Base-by-base conservation (phyloP, 2,113 vertebrate species). In the Sinocyclocheilus grahami region DNA sequence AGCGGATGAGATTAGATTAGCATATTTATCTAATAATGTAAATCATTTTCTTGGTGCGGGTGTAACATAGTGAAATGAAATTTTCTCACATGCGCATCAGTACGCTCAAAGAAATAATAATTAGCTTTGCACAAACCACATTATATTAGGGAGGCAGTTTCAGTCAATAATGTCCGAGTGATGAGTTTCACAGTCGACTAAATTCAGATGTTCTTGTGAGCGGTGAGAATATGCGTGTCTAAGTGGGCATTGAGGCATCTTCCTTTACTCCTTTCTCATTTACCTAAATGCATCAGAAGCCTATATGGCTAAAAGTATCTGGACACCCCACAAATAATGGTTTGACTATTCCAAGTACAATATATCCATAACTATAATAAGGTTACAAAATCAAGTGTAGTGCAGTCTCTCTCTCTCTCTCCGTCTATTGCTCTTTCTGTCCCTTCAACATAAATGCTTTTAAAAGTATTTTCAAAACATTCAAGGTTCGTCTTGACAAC, bases 11-110 rank as follows among this genome's bases (percentile, higher is more conserved):
- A 78, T 84, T 75, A 84, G 76, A 89, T 89, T 89, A 86, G 48
- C 88, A 87, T 87, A 87, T 87, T 89, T 87, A 87, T 87, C 86
- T 83, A 84, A 89, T 86, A 89, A 87, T 87, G 85, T 78, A 87
- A 86, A 86, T 72, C 51, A 48, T 86, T 84, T 87, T 75, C 60
- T 79, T 33, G 39, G 77, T 83, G 46, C 33, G 63, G 79, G 85
- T 87, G 67, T 62, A 87, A 87, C 58, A 46, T 75, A 37, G 84
- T 84, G 60, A 87, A 83, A 86, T 87, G 37, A 67, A 80, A 86
- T 84, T 86, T 55, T 76, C 39, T 84, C 53, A 81, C 60, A 80
- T 83, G 22, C 39, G 62, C 86, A 83, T 75, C 65, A 77, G 80
- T 30, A 83, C 63, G 30, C 72, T 20, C 1, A 86, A 77, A 82